Evolutionary conservation across 2,888 invertebrate genomes (phyloP).

Genomic region (Horisme vitalbata): DNA sequence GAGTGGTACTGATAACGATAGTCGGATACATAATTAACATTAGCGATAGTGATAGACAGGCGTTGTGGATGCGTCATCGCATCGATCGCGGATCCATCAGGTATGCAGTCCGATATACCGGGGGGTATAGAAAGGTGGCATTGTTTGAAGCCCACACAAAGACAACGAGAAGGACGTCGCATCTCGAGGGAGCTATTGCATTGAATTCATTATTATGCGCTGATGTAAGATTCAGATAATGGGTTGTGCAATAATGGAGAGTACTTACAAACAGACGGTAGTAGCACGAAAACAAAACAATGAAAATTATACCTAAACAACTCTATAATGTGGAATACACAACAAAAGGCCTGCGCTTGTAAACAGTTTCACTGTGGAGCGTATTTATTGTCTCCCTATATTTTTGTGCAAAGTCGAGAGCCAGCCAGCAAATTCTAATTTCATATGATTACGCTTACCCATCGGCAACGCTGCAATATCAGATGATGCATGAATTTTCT

Average conservation of each 20-base stretch:
- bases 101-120: slow-evolving; percentile 43
- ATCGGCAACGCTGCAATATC: slow-evolving; percentile 18
- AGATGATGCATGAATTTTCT: slow-evolving; percentile 20
- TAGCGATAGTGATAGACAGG: slow-evolving; percentile 36
- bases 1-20: slow-evolving; percentile 47
- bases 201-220: slow-evolving; percentile 28
- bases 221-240: slow-evolving; percentile 30
- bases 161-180: slow-evolving; percentile 46
- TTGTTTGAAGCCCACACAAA: slow-evolving; percentile 57
- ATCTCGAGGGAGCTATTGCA: slow-evolving; percentile 44
- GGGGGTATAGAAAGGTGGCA: slow-evolving; percentile 55
- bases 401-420: slow-evolving; percentile 7
- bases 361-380: slow-evolving; percentile 2
- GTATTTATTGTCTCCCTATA: slow-evolving; percentile 5
- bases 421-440: slow-evolving; percentile 8
- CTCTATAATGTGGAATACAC: slow-evolving; percentile 13
- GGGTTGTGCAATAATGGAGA: slow-evolving; percentile 26
- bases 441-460: slow-evolving; percentile 12
- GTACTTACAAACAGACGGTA: too few species aligned
- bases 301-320: too few species aligned
- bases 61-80: slow-evolving; percentile 36
- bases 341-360: slow-evolving; percentile 11
- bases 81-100: slow-evolving; percentile 51
- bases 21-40: slow-evolving; percentile 46
- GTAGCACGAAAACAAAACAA: too few species aligned